Evolutionary conservation across 1,140 invertebrate species (phyloP), one percentile per base, ranked within the genome.

Genomic region (Trichogramma pretiosum): DNA sequence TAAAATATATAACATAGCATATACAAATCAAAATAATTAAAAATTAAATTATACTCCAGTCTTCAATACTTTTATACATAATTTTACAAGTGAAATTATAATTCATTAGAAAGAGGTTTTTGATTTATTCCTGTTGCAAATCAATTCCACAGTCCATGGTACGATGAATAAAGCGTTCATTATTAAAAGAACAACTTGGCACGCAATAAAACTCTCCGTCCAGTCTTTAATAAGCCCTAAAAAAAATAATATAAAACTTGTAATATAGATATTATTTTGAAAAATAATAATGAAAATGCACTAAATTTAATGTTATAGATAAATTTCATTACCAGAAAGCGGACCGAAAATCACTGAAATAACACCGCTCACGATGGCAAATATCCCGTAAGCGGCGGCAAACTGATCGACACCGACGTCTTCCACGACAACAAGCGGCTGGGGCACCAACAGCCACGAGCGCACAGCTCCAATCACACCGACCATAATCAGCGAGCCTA

Each of bases 301-400:
- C 5, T 5, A 16, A 51, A 44, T 34, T 26, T 5, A 23, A 46
- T 3, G 26, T 36, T 36, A 38, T 39, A 48, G 60, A n/a, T n/a
- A n/a, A n/a, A n/a, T n/a, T n/a, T n/a, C n/a, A n/a, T 64, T 48
- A 72, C 72, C 72, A 26, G 67, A 59, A 24, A 71, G 50, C n/a
- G 70, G 67, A 32, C 67, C 68, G 32, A 67, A 60, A 14, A 69
- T 21, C 2, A 69, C 61, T 0, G 63, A 65, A 9, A 65, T 64
- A 17, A 64, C 26, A 14, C 70, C 70, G 41, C 56, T 66, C 14
- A 73, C 64, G 19, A 72, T 58, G 1, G 66, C 59, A 42, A 55
- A 67, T 38, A 73, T 57, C 2, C 70, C 69, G 44, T 71, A 72
- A 8, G 67, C 70, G 5, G 68, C 68, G 18, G 70, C 64, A 48